Conservation (phyloP, 2,888 invertebrate genomes). For the Hypomecis punctinalis region DNA sequence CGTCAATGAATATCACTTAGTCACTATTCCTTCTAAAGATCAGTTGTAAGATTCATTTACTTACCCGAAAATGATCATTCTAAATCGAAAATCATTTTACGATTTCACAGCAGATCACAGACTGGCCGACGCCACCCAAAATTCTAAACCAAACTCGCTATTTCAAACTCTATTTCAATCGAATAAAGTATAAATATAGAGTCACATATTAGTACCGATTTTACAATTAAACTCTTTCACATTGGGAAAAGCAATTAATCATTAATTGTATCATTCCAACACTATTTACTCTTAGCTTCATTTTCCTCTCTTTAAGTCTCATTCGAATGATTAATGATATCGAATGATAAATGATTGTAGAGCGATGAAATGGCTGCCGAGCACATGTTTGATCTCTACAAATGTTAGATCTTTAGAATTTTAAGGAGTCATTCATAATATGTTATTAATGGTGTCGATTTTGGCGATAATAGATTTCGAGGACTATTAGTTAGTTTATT, state of each 20-base stretch:
- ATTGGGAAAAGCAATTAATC: constrained; percentile 76
- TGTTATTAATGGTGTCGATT: constrained; percentile 72
- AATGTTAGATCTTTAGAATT: constrained; percentile 78
- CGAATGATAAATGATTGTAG: constrained; percentile 74
- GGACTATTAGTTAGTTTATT: constrained; percentile 43
- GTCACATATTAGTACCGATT: constrained; percentile 2
- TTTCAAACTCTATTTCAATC: constrained; percentile 42
- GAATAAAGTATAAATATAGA: constrained; percentile 22
- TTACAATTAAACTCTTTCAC: constrained; percentile 38
- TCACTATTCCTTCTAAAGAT: constrained; percentile 44
- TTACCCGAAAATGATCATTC: constrained; percentile 47
- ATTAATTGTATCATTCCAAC: constrained; percentile 79
- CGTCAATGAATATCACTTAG: constrained; percentile 56
- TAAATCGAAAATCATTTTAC: constrained; percentile 39
- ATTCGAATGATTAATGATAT: constrained; percentile 79
- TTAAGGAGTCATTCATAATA: constrained; percentile 76
- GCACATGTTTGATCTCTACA: constrained; percentile 63
- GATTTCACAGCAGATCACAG: constrained; percentile 54
- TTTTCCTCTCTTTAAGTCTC: constrained; percentile 84
- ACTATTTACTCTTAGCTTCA: constrained; percentile 81
- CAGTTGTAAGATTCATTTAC: constrained; percentile 31
- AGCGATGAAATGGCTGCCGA: constrained; percentile 74
- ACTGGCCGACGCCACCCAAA: constrained; percentile 63
- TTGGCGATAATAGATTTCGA: constrained; percentile 64
- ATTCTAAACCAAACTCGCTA: constrained; percentile 44